Percentiles rank a stretch among this genome's conserved stretches.
phyloP scores from a whole-genome alignment of 2,797 vertebrate species.

The Gymnothorax reevesii region DNA sequence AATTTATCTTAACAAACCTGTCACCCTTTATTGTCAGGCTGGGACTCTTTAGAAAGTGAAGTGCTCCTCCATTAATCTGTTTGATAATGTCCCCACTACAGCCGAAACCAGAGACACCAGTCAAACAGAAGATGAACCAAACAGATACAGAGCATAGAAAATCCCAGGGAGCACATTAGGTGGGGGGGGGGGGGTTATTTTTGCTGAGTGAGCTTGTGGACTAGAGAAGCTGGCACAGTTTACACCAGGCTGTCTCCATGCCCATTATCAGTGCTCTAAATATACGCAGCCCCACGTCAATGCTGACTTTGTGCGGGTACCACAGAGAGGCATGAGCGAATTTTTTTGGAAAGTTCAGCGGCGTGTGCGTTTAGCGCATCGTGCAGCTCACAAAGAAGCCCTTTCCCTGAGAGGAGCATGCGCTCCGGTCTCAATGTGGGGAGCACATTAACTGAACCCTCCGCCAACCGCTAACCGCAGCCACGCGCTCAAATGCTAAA shows the following conservation, averaged over 20 bases:
- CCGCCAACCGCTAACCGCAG: background rate
- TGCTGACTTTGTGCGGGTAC: background rate
- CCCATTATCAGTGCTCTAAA: background rate
- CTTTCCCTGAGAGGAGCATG: background rate
- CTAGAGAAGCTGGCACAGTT: background rate
- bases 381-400: background rate
- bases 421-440: background rate
- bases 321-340: background rate
- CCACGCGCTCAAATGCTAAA: conserved; percentile 16
- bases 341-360: background rate
- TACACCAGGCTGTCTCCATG: background rate
- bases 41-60: background rate
- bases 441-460: background rate
- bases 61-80: background rate
- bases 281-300: background rate
- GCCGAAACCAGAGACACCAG: background rate
- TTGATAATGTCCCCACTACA: background rate
- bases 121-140: background rate
- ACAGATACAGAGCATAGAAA: background rate
- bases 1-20: background rate
- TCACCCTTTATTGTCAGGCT: background rate
- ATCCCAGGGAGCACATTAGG: background rate
- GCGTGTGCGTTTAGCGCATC: background rate
- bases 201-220: background rate
- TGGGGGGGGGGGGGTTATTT: background rate